phyloP scores from a whole-genome alignment of 1,140 invertebrate species.

The Mamestra configurata region DNA sequence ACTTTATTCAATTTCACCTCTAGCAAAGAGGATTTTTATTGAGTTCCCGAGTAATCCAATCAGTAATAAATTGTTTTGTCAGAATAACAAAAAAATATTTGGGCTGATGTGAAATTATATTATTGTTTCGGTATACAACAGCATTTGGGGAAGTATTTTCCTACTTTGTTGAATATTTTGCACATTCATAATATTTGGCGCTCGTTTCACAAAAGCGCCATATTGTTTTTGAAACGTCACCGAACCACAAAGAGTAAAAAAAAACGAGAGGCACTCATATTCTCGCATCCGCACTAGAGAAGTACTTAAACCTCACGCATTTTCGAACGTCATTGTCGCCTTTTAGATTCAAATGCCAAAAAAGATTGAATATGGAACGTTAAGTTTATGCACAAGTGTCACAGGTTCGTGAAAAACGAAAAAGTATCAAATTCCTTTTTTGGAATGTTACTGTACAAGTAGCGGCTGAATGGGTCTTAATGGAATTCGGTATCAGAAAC shows the following conservation, averaged over 20 bases:
- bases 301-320: neutral
- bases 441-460: no score
- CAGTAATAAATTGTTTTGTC: neutral
- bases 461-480: no score
- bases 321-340: neutral
- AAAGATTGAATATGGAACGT: neutral
- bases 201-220: neutral
- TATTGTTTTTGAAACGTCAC: constrained; percentile 3
- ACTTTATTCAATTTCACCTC: neutral
- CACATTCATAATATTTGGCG: neutral
- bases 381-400: neutral
- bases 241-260: constrained; percentile 1
- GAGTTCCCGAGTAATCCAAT: neutral
- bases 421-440: no score
- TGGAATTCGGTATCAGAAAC: no score
- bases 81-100: neutral
- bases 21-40: constrained; percentile 1
- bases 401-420: neutral
- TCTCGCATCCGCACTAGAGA: constrained; percentile 22
- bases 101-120: neutral
- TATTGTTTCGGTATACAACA: neutral
- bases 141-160: neutral
- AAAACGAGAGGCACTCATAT: constrained; percentile 8
- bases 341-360: neutral
- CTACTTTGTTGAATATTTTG: no score